Evolutionary conservation across 2,113 vertebrate species (phyloP).

Genomic region (Urocynchramus pylzowi): DNA sequence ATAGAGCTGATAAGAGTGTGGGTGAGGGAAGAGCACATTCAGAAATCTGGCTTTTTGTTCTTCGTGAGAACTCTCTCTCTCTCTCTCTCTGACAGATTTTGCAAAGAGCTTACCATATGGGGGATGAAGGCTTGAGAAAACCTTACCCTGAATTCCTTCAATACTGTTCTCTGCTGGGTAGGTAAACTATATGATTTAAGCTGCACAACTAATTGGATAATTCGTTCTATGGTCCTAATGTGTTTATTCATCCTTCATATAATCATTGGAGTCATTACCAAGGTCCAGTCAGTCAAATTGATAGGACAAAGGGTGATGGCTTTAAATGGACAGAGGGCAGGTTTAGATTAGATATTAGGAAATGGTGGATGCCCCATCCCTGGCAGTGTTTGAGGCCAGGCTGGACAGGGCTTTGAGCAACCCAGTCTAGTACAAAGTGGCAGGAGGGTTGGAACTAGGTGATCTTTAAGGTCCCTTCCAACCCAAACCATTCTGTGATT

Average conservation of each 20-base stretch:
- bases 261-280: background rate
- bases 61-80: background rate
- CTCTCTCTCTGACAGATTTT: background rate
- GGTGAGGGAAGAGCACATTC: background rate
- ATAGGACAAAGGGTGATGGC: background rate
- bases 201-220: background rate
- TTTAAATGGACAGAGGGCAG: background rate
- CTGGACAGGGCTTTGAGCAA: background rate
- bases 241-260: background rate
- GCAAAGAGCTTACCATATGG: background rate
- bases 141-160: background rate
- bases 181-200: background rate
- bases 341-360: background rate
- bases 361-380: background rate
- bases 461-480: background rate
- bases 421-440: background rate
- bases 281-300: background rate
- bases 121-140: background rate
- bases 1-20: constrained; percentile 3
- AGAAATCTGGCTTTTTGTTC: constrained; percentile 11
- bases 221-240: background rate
- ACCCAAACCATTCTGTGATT: background rate
- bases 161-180: background rate
- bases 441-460: background rate
- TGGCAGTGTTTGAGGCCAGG: background rate